phyloP scores from a whole-genome alignment of 2,797 vertebrate genomes.

The Crossoptilon crossoptilon region DNA sequence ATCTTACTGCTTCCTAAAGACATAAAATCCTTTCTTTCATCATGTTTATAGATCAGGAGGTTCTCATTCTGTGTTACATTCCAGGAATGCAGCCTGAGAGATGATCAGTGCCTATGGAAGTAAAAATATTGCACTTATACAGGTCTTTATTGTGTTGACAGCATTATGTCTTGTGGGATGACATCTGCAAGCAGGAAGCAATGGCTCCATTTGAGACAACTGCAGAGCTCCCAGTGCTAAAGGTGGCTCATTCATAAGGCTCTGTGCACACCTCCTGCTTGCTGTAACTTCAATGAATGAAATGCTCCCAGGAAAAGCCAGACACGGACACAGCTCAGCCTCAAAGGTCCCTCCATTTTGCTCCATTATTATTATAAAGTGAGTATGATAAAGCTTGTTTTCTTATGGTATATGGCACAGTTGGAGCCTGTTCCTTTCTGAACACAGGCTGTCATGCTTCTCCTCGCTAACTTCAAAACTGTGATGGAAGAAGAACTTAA shows the following conservation, averaged over 20 bases:
- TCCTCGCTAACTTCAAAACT: not conserved
- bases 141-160: not conserved
- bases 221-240: not conserved
- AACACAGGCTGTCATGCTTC: not conserved
- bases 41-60: conserved; percentile 46
- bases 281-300: not conserved
- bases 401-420: not conserved
- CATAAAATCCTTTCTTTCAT: conserved; percentile 2
- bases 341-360: not conserved
- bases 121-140: not conserved
- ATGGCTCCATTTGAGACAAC: not conserved
- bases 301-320: not conserved
- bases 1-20: conserved; percentile 59
- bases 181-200: not conserved
- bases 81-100: not conserved
- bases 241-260: not conserved
- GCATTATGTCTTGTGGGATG: not conserved
- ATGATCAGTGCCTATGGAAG: not conserved
- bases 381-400: not conserved
- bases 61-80: not conserved
- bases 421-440: not conserved
- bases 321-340: not conserved
- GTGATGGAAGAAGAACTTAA: not conserved
- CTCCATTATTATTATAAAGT: not conserved
- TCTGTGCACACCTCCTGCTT: not conserved